Conservation (phyloP, 2,113 vertebrate species). For the Pavo muticus region DNA sequence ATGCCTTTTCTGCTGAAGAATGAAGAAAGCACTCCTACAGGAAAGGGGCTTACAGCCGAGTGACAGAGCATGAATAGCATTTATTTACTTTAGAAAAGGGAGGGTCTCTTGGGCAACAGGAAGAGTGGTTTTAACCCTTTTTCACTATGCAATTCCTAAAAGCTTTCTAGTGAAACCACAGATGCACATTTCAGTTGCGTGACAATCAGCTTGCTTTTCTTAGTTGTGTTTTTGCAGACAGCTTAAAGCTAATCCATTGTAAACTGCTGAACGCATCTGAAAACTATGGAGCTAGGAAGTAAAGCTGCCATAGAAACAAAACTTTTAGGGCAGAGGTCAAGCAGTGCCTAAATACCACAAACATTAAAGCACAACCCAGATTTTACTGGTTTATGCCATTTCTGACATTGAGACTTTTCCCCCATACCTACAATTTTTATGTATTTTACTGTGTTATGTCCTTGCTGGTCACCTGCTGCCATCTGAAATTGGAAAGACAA, state of each 20-base stretch:
- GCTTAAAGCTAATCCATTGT: background rate
- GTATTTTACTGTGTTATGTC: background rate
- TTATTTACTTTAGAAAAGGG: background rate
- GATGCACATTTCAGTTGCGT: background rate
- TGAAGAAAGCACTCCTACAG: background rate
- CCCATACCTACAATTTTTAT: fast-evolving
- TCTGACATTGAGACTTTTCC: background rate
- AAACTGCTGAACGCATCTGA: background rate
- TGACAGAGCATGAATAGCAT: background rate
- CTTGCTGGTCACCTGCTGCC: background rate
- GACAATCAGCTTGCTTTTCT: background rate
- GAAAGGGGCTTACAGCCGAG: background rate
- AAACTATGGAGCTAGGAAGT: background rate
- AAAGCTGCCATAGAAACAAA: background rate
- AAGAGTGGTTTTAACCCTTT: background rate
- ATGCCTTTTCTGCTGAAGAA: background rate
- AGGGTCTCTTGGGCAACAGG: background rate
- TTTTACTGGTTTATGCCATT: background rate
- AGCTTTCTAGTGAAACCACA: background rate
- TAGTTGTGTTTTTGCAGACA: background rate
- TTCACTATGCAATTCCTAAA: background rate
- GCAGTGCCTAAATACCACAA: fast-evolving
- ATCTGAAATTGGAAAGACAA: background rate
- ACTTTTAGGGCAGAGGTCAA: background rate
- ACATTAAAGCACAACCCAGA: background rate